These are phyloP conservation scores for Agelastica alni DNA, from an alignment of 2,888 invertebrate genomes.

Conservation along the genomic window DNA sequence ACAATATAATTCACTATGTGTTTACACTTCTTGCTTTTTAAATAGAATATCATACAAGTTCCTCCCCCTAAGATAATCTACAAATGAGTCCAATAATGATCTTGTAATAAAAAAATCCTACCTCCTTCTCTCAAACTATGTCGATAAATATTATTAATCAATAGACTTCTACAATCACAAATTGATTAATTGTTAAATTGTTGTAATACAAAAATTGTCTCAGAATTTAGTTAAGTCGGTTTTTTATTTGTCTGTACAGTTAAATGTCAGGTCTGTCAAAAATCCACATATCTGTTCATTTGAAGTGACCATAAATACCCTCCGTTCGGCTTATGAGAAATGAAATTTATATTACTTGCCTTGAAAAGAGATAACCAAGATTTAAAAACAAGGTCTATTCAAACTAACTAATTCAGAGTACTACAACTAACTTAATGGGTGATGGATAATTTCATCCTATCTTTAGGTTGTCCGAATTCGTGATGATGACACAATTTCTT, in stretches of 20 bases:
- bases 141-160: constrained; percentile 24
- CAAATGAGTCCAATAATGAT: constrained; percentile 27
- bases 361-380: too few relatives aligned
- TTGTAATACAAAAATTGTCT: not conserved
- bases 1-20: too few relatives aligned
- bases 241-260: not conserved
- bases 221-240: not conserved
- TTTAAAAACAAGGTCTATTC: too few relatives aligned
- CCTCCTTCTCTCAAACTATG: constrained; percentile 17
- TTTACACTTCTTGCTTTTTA: constrained; percentile 33
- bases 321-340: too few relatives aligned
- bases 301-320: too few relatives aligned
- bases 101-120: constrained; percentile 2
- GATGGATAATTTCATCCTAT: too few relatives aligned
- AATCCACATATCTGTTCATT: not conserved
- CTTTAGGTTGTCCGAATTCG: too few relatives aligned
- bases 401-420: too few relatives aligned
- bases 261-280: constrained; percentile 3
- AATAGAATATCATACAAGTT: constrained; percentile 47
- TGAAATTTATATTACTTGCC: too few relatives aligned
- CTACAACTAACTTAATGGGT: too few relatives aligned
- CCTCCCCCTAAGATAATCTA: constrained; percentile 50
- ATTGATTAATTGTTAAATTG: constrained; percentile 23
- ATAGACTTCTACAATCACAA: constrained; percentile 22
- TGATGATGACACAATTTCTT: too few relatives aligned